Evolutionary conservation across 2,113 vertebrate species (phyloP).

Genomic region (Emberiza fucata): DNA sequence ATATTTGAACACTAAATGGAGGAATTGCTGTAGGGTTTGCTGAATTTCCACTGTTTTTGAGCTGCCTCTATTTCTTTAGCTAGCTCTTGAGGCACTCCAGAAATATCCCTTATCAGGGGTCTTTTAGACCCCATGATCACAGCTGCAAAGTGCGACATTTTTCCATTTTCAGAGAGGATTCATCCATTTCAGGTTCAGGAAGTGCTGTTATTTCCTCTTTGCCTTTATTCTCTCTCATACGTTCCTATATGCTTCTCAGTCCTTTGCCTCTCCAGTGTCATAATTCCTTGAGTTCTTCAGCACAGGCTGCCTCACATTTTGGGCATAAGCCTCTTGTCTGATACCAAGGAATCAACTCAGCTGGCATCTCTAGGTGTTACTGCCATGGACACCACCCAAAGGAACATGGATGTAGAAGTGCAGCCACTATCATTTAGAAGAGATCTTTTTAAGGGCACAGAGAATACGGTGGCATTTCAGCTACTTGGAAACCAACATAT

Average conservation of each 20-base stretch:
- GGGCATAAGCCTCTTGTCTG: background rate
- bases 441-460: background rate
- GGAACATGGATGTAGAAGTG: rapidly evolving
- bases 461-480: background rate
- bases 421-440: background rate
- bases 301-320: background rate
- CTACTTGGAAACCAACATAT: background rate
- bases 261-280: background rate
- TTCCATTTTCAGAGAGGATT: background rate
- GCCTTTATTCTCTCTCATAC: background rate
- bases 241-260: background rate
- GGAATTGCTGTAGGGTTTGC: background rate
- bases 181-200: background rate
- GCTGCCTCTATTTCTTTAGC: background rate
- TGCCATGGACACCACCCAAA: background rate
- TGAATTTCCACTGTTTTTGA: background rate
- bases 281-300: background rate
- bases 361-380: background rate
- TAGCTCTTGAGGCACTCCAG: background rate
- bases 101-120: background rate
- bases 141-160: background rate
- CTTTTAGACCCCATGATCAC: background rate
- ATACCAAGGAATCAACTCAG: background rate
- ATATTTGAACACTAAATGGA: background rate
- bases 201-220: background rate